Percentiles rank a stretch among this genome's conserved stretches.
Evolutionary conservation across 2,797 vertebrate species (phyloP).

Genomic region (Pteropus rufus): DNA sequence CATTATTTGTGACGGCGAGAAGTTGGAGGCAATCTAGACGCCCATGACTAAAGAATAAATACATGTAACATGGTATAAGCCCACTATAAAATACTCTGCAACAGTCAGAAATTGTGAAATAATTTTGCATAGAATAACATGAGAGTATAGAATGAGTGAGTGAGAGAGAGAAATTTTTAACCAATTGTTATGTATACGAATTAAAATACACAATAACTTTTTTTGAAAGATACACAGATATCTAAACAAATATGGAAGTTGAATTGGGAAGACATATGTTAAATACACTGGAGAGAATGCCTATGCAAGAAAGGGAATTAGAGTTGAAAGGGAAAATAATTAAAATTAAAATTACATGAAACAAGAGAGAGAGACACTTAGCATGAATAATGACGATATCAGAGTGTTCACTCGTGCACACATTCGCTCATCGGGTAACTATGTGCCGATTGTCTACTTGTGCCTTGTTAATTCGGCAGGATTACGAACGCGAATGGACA

Average conservation of each 20-base stretch:
- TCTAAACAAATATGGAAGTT: neutral
- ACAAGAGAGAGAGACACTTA: neutral
- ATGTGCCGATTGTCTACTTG: too few relatives aligned
- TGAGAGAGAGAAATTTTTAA: neutral
- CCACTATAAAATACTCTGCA: neutral
- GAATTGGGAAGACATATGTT: neutral
- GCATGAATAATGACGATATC: neutral
- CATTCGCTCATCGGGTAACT: neutral
- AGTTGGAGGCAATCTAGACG: neutral
- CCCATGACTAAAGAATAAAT: neutral
- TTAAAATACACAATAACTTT: neutral
- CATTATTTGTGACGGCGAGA: neutral
- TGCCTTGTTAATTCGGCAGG: neutral
- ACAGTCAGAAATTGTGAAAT: neutral
- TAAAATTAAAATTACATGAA: neutral
- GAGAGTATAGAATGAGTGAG: neutral
- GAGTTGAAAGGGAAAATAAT: constrained; percentile 13
- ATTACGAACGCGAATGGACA: neutral
- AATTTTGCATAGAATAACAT: neutral
- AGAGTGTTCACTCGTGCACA: neutral
- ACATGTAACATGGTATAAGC: neutral
- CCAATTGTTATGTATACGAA: neutral
- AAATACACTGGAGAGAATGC: neutral
- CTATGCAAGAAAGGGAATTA: neutral
- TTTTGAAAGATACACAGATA: neutral